A percentile compares a stretch with the other conserved stretches of the same genome.
These are phyloP conservation scores for Xiphophorus couchianus DNA, from an alignment of 2,113 vertebrate species.

Conservation along the genomic window DNA sequence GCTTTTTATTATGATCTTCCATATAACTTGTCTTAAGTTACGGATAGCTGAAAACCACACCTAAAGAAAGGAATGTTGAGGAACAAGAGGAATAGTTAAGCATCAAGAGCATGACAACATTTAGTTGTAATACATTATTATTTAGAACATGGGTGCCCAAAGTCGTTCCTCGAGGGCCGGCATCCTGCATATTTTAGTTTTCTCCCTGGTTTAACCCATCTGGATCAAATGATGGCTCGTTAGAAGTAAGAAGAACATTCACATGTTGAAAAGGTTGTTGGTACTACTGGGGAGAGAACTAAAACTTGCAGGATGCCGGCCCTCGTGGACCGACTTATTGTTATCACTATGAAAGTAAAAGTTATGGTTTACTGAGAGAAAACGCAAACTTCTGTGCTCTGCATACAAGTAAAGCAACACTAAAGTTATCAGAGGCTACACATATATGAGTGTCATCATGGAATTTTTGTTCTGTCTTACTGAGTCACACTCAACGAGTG, in stretches of 20 bases:
- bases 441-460: not conserved
- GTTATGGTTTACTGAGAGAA: slow-evolving; percentile 6
- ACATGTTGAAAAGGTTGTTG: no score
- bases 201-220: no score
- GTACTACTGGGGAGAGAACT: no score
- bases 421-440: not conserved
- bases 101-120: not conserved
- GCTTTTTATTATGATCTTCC: not conserved
- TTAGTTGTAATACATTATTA: not conserved
- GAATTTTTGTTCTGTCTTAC: not conserved
- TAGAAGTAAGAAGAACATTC: no score
- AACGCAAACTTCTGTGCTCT: not conserved
- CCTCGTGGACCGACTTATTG: no score
- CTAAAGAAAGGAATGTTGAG: not conserved
- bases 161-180: no score
- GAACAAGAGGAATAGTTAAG: not conserved
- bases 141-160: no score
- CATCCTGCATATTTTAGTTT: no score
- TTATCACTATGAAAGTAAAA: no score
- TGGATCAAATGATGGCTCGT: no score
- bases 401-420: slow-evolving; percentile 15
- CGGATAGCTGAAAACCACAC: not conserved
- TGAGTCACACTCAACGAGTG: slow-evolving; percentile 3
- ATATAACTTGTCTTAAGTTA: not conserved
- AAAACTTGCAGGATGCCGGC: no score